Conservation (phyloP, 2,888 invertebrate species). For the Epinotia brunnichana region DNA sequence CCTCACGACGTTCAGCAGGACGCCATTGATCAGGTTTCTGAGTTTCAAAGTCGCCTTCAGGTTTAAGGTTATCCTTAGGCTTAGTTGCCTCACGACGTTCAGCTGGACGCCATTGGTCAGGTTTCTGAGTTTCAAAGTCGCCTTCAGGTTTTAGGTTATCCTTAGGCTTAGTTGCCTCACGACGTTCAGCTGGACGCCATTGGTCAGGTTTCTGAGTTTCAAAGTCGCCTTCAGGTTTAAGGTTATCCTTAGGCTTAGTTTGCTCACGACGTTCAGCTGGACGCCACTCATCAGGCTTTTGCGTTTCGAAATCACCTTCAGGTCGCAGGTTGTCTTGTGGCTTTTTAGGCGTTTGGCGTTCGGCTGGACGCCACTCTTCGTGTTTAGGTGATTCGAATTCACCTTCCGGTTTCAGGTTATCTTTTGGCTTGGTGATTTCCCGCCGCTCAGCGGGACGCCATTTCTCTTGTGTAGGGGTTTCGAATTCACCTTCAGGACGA, state of each 20-base stretch:
- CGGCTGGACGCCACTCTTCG: slow-evolving; percentile 61
- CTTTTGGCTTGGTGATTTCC: slow-evolving; percentile 66
- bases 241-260: slow-evolving; percentile 60
- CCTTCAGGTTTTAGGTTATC: slow-evolving; percentile 84
- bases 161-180: slow-evolving; percentile 77
- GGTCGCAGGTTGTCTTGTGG: slow-evolving; percentile 76
- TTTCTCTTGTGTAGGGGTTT: slow-evolving; percentile 65
- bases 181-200: slow-evolving; percentile 74
- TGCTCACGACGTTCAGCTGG: slow-evolving; percentile 65
- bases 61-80: slow-evolving; percentile 72
- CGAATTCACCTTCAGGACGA: slow-evolving; percentile 83
- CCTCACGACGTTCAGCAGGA: slow-evolving; percentile 67
- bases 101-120: slow-evolving; percentile 66
- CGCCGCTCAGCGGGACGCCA: slow-evolving; percentile 61
- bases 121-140: slow-evolving; percentile 74
- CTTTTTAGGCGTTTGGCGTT: slow-evolving; percentile 58
- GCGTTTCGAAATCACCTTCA: slow-evolving; percentile 73
- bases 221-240: slow-evolving; percentile 76
- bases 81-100: slow-evolving; percentile 58
- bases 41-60: slow-evolving; percentile 70
- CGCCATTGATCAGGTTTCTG: slow-evolving; percentile 68
- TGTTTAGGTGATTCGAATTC: slow-evolving; percentile 74
- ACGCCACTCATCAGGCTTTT: slow-evolving; percentile 58
- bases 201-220: slow-evolving; percentile 59
- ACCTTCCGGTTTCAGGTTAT: slow-evolving; percentile 82